Base-by-base conservation (phyloP, 2,888 invertebrate genomes). In the Eupithecia subumbrata region DNA sequence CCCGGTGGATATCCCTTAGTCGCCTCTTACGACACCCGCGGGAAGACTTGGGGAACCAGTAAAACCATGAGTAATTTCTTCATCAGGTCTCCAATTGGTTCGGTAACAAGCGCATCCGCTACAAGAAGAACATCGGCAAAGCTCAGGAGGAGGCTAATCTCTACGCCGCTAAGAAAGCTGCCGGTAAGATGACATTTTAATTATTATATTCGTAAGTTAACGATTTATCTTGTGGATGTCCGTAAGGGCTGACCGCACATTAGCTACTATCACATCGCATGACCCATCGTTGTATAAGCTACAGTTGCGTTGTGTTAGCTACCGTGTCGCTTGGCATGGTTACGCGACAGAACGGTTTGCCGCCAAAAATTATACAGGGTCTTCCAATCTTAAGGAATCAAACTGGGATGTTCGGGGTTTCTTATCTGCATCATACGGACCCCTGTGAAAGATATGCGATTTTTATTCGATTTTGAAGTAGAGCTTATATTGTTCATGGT, bases 91-190 rank as follows among this genome's bases (percentile, higher is more conserved):
- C 99, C 84, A 99, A 99, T 96, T 99, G 99, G 99, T 99, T 99
- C 92, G 99, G 99, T 85, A 99, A 99, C 95, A 99, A 99, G 95
- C 97, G 99, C 89, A 99, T 99, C 95, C 97, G 99, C 87, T 99
- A 99, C 96, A 99, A 99, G 97, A 99, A 99, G 96, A 99, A 99
- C 95, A 99, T 99, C 84, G 99, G 99, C 87, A 99, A 99, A 94
- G 99, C 99, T 76, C 99, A 99, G 94, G 99, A 99, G 95, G 99
- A 99, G 95, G 99, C 99, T 76, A 99, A 99, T 95, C 96, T 99
- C 88, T 99, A 99, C 94, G 99, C 99, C 78, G 99, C 99, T 82
- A 99, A 99, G 95, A 99, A 99, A 93, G 98, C 98, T 83, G 98
- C 98, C 83, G 98, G 98, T 95, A 96, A 92, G 69, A 82, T 37